These are phyloP conservation scores for Taurulus bubalis DNA, from an alignment of 2,113 vertebrate genomes.

Conservation along the genomic window DNA sequence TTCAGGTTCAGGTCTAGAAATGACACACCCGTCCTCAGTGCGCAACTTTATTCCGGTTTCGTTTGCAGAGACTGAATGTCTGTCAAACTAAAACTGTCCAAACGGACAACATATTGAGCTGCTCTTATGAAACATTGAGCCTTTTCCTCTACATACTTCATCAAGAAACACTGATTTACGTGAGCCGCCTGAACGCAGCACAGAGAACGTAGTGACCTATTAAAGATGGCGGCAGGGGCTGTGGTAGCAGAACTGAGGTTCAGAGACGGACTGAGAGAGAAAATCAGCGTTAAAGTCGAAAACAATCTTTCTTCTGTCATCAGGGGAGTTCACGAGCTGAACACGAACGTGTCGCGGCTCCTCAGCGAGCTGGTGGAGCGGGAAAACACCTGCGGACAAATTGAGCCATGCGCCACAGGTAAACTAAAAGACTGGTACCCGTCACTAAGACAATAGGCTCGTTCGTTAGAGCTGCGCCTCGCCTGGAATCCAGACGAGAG, in stretches of 20 bases:
- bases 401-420: constrained; percentile 22
- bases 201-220: background rate
- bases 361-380: constrained; percentile 74
- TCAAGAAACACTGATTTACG: background rate
- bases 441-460: no score
- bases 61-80: no score
- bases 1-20: no score
- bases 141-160: background rate
- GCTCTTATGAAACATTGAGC: background rate
- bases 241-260: constrained; percentile 64
- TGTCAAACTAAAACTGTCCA: no score
- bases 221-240: constrained; percentile 64
- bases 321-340: constrained; percentile 44
- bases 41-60: no score
- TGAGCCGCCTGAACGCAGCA: background rate
- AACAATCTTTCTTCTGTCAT: constrained; percentile 66
- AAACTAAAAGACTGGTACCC: background rate
- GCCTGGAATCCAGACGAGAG: no score
- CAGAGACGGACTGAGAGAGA: constrained; percentile 62
- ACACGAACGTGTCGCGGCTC: constrained; percentile 58
- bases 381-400: constrained; percentile 50
- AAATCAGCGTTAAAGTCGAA: constrained; percentile 58
- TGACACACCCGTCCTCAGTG: no score
- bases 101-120: no score
- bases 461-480: no score